These are phyloP conservation scores for Petrophora chlorosata DNA, from an alignment of 2,888 invertebrate species.

Conservation along the genomic window DNA sequence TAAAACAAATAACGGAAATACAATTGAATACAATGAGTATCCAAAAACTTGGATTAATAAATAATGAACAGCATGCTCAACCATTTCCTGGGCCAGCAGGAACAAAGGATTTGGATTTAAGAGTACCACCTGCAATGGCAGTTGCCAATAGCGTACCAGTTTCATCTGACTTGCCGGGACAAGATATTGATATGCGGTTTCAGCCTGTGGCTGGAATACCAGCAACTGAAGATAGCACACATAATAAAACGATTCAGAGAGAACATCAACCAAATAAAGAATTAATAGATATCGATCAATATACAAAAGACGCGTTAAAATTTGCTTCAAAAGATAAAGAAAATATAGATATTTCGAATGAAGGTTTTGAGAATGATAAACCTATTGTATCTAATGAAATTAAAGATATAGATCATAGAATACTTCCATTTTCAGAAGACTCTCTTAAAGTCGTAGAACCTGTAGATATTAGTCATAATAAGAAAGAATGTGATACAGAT, in stretches of 20 bases:
- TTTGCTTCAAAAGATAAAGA: conserved; percentile 78
- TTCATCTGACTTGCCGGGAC: conserved; percentile 65
- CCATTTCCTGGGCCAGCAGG: conserved; percentile 50
- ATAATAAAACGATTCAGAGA: conserved; percentile 43
- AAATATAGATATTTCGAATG: conserved; percentile 73
- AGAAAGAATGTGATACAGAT: conserved; percentile 73
- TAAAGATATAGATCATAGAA: conserved; percentile 79
- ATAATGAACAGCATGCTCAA: conserved; percentile 54
- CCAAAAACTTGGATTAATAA: conserved; percentile 80
- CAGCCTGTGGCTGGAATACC: conserved; percentile 50
- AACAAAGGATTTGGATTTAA: conserved; percentile 75
- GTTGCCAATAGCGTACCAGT: conserved; percentile 50
- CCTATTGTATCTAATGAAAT: conserved; percentile 54
- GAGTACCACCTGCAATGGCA: conserved; percentile 68
- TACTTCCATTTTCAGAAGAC: conserved; percentile 71
- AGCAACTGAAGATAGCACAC: conserved; percentile 46
- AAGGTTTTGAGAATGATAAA: conserved; percentile 63
- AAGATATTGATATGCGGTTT: conserved; percentile 80
- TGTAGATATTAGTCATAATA: conserved; percentile 45
- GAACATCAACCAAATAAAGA: conserved; percentile 62
- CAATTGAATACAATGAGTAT: conserved; percentile 85
- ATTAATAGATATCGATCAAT: conserved; percentile 80
- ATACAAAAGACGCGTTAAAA: conserved; percentile 80
- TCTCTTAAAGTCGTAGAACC: conserved; percentile 48
- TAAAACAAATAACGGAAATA: conserved; percentile 85